Conservation (phyloP, 2,113 vertebrate species). For the Amia ocellicauda region DNA sequence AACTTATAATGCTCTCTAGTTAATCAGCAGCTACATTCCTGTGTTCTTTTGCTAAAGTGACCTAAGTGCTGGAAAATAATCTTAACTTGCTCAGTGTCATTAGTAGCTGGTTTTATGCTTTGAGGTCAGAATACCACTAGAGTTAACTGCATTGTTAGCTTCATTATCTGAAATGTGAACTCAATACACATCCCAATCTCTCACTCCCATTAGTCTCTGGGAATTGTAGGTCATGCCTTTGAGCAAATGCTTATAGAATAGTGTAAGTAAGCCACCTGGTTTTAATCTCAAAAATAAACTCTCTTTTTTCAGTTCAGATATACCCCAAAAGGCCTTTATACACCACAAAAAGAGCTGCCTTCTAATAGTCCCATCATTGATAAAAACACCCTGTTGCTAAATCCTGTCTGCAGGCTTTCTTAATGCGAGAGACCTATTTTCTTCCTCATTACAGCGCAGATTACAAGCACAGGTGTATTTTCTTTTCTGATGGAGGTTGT, state of each 20-base stretch:
- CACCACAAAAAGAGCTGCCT: background rate
- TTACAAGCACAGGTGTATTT: no score
- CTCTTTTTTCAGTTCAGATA: background rate
- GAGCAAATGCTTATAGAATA: slow-evolving; percentile 9
- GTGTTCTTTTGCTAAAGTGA: background rate
- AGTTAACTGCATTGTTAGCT: slow-evolving; percentile 21
- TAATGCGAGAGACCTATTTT: no score
- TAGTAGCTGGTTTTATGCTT: slow-evolving; percentile 21
- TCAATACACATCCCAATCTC: slow-evolving; percentile 5
- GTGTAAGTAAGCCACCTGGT: slow-evolving; percentile 15
- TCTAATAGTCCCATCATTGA: no score
- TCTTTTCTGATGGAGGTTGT: background rate
- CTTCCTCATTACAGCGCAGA: no score
- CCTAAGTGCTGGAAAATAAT: slow-evolving; percentile 1
- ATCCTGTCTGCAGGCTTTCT: no score
- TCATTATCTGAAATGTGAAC: slow-evolving; percentile 27
- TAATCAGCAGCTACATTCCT: background rate
- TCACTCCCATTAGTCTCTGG: slow-evolving; percentile 17
- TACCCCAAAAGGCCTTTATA: slow-evolving; percentile 8
- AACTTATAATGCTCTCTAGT: background rate
- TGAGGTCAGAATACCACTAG: slow-evolving; percentile 4
- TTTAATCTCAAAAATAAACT: slow-evolving; percentile 17
- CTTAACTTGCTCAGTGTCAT: slow-evolving; percentile 7
- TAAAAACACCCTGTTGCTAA: no score
- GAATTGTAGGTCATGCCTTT: slow-evolving; percentile 12